Evolutionary conservation across 1,140 invertebrate species (phyloP).

Genomic region (Leptoteleia sp.): DNA sequence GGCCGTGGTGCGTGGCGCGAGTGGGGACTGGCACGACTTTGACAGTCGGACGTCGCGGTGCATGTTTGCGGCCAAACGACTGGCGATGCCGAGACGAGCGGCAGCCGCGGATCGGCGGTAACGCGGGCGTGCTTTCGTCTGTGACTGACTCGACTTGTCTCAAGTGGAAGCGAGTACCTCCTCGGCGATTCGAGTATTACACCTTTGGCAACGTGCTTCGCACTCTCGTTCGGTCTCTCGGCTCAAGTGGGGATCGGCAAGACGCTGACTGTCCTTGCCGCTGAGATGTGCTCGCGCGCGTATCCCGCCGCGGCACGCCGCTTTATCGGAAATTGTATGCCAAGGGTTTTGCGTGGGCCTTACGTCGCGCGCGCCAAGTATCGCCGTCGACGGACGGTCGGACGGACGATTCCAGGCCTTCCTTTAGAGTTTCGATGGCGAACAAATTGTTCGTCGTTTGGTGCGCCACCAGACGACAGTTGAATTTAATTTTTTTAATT

Average conservation of each 20-base stretch:
- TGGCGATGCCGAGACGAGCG: constrained; percentile 16
- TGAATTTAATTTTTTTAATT: too few relatives aligned
- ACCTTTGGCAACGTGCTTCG: constrained; percentile 65
- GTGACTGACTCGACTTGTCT: constrained; percentile 64
- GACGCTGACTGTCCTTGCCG: constrained; percentile 61
- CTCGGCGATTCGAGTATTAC: constrained; percentile 58
- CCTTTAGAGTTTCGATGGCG: too few relatives aligned
- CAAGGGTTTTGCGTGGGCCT: constrained; percentile 50
- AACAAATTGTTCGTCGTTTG: too few relatives aligned
- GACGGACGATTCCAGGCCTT: too few relatives aligned
- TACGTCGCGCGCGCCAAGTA: too few relatives aligned
- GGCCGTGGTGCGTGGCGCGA: constrained; percentile 12
- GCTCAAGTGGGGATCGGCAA: constrained; percentile 46
- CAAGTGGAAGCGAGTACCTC: constrained; percentile 60
- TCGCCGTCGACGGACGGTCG: too few relatives aligned
- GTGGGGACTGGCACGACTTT: constrained; percentile 20
- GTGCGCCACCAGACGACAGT: too few relatives aligned
- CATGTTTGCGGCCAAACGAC: constrained; percentile 31
- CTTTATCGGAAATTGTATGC: constrained; percentile 50
- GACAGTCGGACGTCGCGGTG: constrained; percentile 55
- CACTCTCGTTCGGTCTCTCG: constrained; percentile 49
- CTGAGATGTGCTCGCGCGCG: constrained; percentile 28
- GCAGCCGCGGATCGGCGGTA: constrained; percentile 50
- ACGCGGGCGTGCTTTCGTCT: constrained; percentile 38
- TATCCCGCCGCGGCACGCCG: constrained; percentile 3